phyloP scores from a whole-genome alignment of 2,888 invertebrate species.

The Tethea ocularis region DNA sequence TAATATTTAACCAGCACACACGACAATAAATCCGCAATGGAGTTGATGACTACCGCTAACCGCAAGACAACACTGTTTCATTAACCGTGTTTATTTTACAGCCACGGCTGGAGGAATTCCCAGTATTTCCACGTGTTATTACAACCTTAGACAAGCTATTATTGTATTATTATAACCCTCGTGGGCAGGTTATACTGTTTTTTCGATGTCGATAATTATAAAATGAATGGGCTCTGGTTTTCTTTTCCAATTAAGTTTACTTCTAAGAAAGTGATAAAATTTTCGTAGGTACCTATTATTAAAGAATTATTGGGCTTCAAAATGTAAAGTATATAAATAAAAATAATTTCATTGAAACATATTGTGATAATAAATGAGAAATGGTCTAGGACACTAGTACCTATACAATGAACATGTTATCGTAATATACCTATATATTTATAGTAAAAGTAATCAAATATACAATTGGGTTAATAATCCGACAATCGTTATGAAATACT shows the following conservation, averaged over 20 bases:
- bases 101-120: slow-evolving; percentile 10
- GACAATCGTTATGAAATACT: too few species aligned
- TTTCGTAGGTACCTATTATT: too few species aligned
- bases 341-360: too few species aligned
- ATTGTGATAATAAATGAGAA: too few species aligned
- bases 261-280: not conserved
- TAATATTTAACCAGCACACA: not conserved
- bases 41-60: not conserved
- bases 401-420: too few species aligned
- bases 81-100: slow-evolving; percentile 8
- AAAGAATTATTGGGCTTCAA: too few species aligned
- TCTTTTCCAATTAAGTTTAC: not conserved
- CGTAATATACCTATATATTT: too few species aligned
- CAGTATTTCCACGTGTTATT: slow-evolving; percentile 7
- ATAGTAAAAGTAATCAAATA: too few species aligned
- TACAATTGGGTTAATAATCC: too few species aligned
- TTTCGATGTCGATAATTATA: not conserved
- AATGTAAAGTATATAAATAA: too few species aligned
- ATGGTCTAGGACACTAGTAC: too few species aligned
- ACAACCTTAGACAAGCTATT: slow-evolving; percentile 11
- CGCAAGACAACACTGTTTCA: slow-evolving; percentile 4
- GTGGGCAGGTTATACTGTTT: not conserved
- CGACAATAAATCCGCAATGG: not conserved
- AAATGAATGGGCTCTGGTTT: not conserved
- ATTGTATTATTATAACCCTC: not conserved